Percentiles rank a stretch among this genome's conserved stretches.
phyloP scores from a whole-genome alignment of 2,797 vertebrate species.

The Molothrus ater region DNA sequence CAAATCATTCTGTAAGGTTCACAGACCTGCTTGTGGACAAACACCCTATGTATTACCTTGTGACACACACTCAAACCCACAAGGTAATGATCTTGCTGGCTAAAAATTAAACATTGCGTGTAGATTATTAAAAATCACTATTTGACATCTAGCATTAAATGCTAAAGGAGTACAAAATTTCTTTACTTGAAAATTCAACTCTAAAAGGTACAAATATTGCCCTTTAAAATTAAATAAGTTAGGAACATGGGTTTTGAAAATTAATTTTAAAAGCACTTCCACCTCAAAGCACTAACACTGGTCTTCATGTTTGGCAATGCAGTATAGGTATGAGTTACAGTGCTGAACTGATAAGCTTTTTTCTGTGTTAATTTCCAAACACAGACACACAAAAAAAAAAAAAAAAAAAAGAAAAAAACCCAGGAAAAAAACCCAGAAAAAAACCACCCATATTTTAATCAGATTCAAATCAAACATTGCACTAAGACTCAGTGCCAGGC shows the following conservation, averaged over 20 bases:
- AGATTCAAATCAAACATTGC: background rate
- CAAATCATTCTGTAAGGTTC: background rate
- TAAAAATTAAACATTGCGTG: background rate
- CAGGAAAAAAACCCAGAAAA: background rate
- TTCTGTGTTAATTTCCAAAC: too few species aligned
- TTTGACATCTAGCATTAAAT: background rate
- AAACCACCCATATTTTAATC: background rate
- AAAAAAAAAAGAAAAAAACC: background rate
- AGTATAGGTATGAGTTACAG: accelerated
- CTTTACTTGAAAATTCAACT: background rate
- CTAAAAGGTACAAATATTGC: background rate
- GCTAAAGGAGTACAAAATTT: background rate
- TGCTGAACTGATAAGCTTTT: background rate
- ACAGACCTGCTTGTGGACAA: background rate
- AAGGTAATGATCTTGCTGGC: background rate
- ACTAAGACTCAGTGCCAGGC: background rate
- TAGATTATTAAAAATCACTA: background rate
- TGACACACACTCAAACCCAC: background rate
- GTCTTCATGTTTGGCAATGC: background rate
- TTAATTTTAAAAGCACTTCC: background rate
- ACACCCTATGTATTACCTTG: background rate
- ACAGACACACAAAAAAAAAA: too few species aligned
- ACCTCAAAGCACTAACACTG: background rate
- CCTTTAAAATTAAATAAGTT: background rate
- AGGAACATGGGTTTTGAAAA: background rate